Conservation (phyloP, 2,797 vertebrate genomes). For the Sciurus vulgaris region DNA sequence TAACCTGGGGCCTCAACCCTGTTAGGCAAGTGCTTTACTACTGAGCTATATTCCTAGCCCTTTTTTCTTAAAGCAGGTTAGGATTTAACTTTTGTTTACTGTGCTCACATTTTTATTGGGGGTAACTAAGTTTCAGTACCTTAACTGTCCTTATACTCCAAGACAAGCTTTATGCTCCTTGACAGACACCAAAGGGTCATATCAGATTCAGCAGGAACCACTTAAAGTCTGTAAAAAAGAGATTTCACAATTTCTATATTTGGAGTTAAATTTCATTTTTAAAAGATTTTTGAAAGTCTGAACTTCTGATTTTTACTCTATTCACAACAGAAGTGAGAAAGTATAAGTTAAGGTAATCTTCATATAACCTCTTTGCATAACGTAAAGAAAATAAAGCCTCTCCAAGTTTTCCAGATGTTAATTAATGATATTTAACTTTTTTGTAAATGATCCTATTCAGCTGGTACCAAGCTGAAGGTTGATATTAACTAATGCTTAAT, state of each 20-base stretch:
- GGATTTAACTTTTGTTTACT: conserved; percentile 48
- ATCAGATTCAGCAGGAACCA: background rate
- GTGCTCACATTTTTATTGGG: background rate
- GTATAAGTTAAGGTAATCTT: background rate
- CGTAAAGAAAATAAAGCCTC: conserved; percentile 29
- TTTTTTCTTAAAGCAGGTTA: background rate
- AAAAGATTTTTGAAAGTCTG: background rate
- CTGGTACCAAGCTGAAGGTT: background rate
- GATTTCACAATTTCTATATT: background rate
- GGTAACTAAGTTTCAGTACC: background rate
- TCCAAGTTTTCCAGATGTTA: conserved; percentile 5
- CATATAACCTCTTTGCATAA: conserved; percentile 28
- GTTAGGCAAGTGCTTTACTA: too few relatives aligned
- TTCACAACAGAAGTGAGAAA: background rate
- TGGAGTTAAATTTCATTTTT: conserved; percentile 17
- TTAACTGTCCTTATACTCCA: background rate
- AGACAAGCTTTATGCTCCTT: background rate
- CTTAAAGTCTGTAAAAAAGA: background rate
- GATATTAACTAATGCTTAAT: background rate
- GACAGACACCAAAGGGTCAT: background rate
- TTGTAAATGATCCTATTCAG: background rate
- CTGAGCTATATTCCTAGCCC: too few relatives aligned
- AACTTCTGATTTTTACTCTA: conserved; percentile 7
- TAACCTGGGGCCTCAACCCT: background rate
- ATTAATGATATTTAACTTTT: background rate